Conservation (phyloP, 2,797 vertebrate genomes). For the Dryobates pubescens region DNA sequence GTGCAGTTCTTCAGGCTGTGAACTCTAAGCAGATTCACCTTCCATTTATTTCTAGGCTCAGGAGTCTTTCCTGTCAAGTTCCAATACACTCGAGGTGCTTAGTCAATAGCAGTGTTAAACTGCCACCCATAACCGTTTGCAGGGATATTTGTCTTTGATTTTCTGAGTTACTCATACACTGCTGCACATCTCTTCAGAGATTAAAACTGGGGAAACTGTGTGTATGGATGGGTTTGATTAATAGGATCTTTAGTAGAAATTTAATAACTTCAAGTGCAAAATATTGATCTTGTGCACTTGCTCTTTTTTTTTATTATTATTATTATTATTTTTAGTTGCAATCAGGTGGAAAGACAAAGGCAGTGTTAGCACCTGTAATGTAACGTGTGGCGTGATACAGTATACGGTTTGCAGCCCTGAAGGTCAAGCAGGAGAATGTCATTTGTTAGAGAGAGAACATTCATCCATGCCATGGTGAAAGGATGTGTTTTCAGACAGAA, state of each 20-base stretch:
- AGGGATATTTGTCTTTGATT: conserved; percentile 56
- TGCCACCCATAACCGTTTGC: conserved; percentile 26
- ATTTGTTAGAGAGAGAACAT: conserved; percentile 17
- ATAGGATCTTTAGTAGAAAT: conserved; percentile 56
- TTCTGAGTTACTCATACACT: conserved; percentile 39
- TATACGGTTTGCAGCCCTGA: conserved; percentile 19
- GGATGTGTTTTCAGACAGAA: not conserved
- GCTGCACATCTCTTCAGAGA: not conserved
- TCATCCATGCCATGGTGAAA: not conserved
- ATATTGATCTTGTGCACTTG: conserved; percentile 59
- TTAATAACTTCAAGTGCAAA: conserved; percentile 68
- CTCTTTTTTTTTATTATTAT: not conserved
- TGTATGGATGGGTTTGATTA: conserved; percentile 55
- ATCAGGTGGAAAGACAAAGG: conserved; percentile 38
- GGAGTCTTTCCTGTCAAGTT: not conserved
- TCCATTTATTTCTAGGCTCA: not conserved
- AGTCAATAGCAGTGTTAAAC: conserved; percentile 7
- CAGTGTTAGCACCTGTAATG: not conserved
- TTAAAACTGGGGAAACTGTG: conserved; percentile 51
- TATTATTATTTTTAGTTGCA: not conserved
- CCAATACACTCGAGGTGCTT: not conserved
- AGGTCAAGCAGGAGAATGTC: conserved; percentile 4
- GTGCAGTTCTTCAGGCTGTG: not conserved
- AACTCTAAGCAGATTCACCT: not conserved
- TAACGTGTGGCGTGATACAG: not conserved